Base-by-base conservation (phyloP, 2,113 vertebrate genomes). In the Fulica atra region DNA sequence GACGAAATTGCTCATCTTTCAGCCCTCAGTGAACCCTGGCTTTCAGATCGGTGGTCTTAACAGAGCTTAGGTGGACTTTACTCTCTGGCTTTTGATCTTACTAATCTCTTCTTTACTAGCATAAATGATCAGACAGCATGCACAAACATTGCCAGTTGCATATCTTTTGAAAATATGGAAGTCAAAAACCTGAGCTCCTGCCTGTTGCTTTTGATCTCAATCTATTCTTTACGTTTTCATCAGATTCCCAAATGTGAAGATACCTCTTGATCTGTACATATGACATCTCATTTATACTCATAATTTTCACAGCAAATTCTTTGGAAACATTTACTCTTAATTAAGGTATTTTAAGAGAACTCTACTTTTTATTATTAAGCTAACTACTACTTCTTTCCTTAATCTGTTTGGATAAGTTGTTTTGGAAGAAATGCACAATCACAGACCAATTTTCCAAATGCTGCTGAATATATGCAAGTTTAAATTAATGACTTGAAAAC, bases 41-140 rank as follows among this genome's bases (percentile, higher is more conserved):
- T 81, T 61, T 84, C 92, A 86, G 82, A 86, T 53, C 50, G 16
- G 40, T 64, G 80, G 40, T 79, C 83, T 84, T 96, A 93, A 86
- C 44, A 74, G 38, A 90, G 65, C 86, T 93, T 96, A 94, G 77
- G 57, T 91, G 57, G 92, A 93, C 94, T 93, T 93, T 74, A 76
- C 79, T 85, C 79, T 59, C 71, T 44, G 78, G 89, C 90, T 93
- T 97, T 95, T 93, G 92, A 96, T 92, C 92, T 92, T 92, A 44
- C 31, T 57, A 79, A 77, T 54, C 68, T 60, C 76, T 86, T 90
- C 70, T 89, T 91, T 89, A 87, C 93, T 33, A 59, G 93, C 86
- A 93, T 87, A 94, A 94, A 83, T 68, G 88, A 96, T 95, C 95
- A 95, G 92, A 92, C 69, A 94, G 77, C 92, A 97, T 92, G 69